Evolutionary conservation across 2,113 vertebrate genomes (phyloP).

Genomic region (Muntiacus reevesi): DNA sequence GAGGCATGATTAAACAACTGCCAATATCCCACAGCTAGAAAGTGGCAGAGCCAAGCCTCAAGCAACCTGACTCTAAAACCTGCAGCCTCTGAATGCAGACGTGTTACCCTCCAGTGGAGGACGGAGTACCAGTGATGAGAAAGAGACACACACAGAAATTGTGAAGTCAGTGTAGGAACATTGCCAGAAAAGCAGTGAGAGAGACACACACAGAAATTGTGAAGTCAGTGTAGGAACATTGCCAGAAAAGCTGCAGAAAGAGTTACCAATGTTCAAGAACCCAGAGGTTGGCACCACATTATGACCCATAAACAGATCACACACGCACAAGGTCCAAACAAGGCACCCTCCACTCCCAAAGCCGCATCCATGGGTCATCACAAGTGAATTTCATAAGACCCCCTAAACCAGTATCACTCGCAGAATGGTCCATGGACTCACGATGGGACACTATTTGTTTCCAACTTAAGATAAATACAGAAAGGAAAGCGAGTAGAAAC

Average conservation of each 20-base stretch:
- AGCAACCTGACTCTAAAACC: background rate
- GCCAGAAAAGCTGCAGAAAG: background rate
- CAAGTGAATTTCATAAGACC: background rate
- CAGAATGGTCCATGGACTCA: background rate
- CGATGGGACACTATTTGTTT: background rate
- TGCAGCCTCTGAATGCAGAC: background rate
- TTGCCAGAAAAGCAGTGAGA: background rate
- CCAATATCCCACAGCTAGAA: background rate
- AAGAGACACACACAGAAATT: background rate
- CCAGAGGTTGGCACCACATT: background rate
- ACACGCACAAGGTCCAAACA: background rate
- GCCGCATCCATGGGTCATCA: background rate
- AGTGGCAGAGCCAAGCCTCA: background rate
- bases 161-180: background rate
- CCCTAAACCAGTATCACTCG: background rate
- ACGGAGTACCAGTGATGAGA: rapidly evolving
- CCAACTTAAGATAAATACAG: background rate
- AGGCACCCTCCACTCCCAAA: background rate
- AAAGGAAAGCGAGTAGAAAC: background rate
- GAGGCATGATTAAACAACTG: background rate
- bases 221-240: background rate
- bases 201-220: background rate
- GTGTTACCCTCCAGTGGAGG: background rate
- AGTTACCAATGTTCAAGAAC: background rate
- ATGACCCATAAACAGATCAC: background rate